Evolutionary conservation across 2,888 invertebrate species (phyloP), one percentile per base, ranked within the genome.

Genomic region (Falcaria lacertinaria): DNA sequence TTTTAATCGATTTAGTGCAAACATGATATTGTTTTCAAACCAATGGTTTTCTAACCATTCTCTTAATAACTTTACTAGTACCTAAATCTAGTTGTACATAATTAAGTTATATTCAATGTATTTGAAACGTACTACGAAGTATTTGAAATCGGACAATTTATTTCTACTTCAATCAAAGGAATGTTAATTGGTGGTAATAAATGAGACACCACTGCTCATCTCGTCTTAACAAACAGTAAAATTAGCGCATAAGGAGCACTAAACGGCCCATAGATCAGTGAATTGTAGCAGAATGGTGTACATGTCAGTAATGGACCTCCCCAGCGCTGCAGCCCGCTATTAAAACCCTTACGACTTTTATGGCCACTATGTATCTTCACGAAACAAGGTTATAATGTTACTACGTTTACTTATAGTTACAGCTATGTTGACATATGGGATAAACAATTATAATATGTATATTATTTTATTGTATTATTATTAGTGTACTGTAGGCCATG

Each of bases 271-370:
- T 54, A 59, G 62, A 65, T 61, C 56, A 58, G 57, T 52, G 67
- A 69, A 70, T 69, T 67, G 67, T 60, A 48, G 54, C 56, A 55
- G 60, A 69, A 62, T 66, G 58, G 56, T 56, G 59, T 61, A 65
- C 69, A 70, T 55, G 60, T 50, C 55, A 54, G 60, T 65, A 70
- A 72, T 69, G 60, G 64, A 53, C 57, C 58, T 50, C 59, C 54
- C 60, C 59, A 64, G 62, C 60, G 58, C 53, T 50, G 65, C 61
- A 55, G 59, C 54, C 63, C 64, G 57, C 55, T 62, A 72, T 72
- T 71, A 71, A 64, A 65, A 63, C 67, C 57, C 58, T 72, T 74
- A 74, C 66, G 66, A 66, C 67, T 67, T 73, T 72, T 72, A 73
- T 64, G 62, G 67, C 54, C 22, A 4, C 19, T 50, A 58, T 67